Evolutionary conservation across 2,113 vertebrate species (phyloP).

Genomic region (Protobothrops mucrosquamatus): DNA sequence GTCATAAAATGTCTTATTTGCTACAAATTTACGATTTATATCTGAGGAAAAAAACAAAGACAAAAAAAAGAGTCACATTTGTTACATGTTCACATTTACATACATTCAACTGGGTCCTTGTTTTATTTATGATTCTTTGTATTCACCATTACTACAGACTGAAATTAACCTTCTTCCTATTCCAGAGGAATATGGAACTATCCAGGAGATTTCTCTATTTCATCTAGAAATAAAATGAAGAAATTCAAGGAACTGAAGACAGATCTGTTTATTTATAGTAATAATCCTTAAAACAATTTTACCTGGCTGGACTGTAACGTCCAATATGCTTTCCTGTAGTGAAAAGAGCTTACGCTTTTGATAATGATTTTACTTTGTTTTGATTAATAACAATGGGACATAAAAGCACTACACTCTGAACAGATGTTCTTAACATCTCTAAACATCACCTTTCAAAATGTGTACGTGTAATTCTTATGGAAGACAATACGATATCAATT

Average conservation of each 20-base stretch:
- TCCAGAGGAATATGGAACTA: neutral
- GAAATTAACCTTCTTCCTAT: neutral
- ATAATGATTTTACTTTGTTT: neutral
- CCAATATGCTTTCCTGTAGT: neutral
- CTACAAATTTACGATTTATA: slow-evolving; percentile 63
- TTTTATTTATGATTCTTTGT: neutral
- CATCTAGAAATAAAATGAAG: neutral
- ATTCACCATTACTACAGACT: neutral
- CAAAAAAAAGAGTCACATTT: neutral
- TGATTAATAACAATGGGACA: no score
- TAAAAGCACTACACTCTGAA: neutral
- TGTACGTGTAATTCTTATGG: neutral
- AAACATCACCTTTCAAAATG: neutral
- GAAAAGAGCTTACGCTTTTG: neutral
- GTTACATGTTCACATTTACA: neutral
- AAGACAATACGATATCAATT: neutral
- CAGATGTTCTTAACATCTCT: no score
- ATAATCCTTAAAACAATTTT: neutral
- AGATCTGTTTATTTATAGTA: neutral
- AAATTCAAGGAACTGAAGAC: neutral
- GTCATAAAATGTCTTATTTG: slow-evolving; percentile 86
- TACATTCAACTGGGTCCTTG: neutral
- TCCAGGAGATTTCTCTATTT: neutral
- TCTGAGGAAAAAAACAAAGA: slow-evolving; percentile 69
- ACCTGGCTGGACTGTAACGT: neutral